Base-by-base conservation (phyloP, 1,140 invertebrate species). In the Papilio glaucus region DNA sequence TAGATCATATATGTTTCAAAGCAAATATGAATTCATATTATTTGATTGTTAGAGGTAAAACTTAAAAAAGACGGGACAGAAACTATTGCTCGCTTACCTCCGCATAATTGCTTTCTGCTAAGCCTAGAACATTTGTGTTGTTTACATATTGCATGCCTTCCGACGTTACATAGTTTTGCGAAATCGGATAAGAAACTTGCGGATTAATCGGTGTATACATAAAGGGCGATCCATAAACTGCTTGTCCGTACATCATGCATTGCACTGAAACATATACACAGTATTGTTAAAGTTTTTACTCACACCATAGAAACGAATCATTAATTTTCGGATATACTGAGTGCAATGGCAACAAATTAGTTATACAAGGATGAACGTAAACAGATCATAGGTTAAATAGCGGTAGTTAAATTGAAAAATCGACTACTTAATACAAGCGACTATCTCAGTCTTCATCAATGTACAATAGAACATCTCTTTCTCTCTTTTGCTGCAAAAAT, bases 191-290 rank as follows among this genome's bases (percentile, higher is more conserved):
- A 12, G 81, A 7, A 0, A 82, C 18, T 60, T 81, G 81, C 0
- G 82, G 77, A n/a, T 67, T 74, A 4, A 87, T 71, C 0, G 84
- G 74, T 7, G 89, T 74, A 42, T 86, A 88, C 81, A 88, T 78
- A 26, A 85, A 83, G 0, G 87, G 82, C 0, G 81, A 70, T 4
- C 82, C 84, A 49, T 85, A 85, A 26, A 88, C 72, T 2, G 85
- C 69, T 33, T 86, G 88, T 0, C 83, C 80, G 49, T 88, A 88
- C 89, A 88, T 86, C 79, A 89, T 78, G 38, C 76, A 87, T 72
- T 76, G 86, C 78, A 89, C 88, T 90, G 77, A 12, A 87, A 86
- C 53, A 72, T 53, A 77, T n/a, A 33, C 29, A 6, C 2, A 6
- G 29, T 33, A 6, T 33, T 33, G 2, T 33, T 33, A 33, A 33